phyloP scores from a whole-genome alignment of 2,888 invertebrate genomes.

The Leptinotarsa juncta region DNA sequence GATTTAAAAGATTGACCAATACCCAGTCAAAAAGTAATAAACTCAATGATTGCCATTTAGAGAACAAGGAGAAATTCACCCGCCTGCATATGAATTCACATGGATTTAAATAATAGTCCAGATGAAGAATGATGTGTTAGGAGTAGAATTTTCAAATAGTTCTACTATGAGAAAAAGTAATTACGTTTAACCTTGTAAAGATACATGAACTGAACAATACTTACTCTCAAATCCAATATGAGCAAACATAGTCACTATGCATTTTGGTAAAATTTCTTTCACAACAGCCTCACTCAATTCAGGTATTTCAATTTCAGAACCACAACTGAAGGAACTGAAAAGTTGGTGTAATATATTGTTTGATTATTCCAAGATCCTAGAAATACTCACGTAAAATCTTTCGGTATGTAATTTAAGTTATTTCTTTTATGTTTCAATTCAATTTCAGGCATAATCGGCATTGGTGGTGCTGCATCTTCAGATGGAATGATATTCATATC shows the following conservation, averaged over 20 bases:
- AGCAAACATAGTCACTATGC: conserved; percentile 67
- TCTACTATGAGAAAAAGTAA: too few relatives aligned
- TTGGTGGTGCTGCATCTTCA: conserved; percentile 57
- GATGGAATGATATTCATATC: conserved; percentile 59
- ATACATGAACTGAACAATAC: conserved; percentile 18
- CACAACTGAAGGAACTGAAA: conserved; percentile 45
- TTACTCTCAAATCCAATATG: conserved; percentile 70
- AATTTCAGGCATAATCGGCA: conserved; percentile 57
- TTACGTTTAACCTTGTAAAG: background rate
- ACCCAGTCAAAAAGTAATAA: too few relatives aligned
- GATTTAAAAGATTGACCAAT: too few relatives aligned
- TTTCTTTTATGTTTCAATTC: conserved; percentile 53
- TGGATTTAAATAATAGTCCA: too few relatives aligned
- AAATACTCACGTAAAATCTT: conserved; percentile 54
- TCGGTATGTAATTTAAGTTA: conserved; percentile 58
- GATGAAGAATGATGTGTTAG: too few relatives aligned
- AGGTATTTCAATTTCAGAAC: conserved; percentile 56
- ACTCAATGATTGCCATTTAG: too few relatives aligned
- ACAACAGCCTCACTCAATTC: conserved; percentile 60
- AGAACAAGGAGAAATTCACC: too few relatives aligned
- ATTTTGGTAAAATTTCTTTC: conserved; percentile 64
- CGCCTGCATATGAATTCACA: too few relatives aligned
- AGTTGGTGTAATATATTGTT: background rate
- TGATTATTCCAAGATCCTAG: background rate
- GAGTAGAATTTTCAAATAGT: too few relatives aligned